These are phyloP conservation scores for Listrodromus nycthemerus DNA, from an alignment of 2,888 invertebrate species.

Conservation along the genomic window DNA sequence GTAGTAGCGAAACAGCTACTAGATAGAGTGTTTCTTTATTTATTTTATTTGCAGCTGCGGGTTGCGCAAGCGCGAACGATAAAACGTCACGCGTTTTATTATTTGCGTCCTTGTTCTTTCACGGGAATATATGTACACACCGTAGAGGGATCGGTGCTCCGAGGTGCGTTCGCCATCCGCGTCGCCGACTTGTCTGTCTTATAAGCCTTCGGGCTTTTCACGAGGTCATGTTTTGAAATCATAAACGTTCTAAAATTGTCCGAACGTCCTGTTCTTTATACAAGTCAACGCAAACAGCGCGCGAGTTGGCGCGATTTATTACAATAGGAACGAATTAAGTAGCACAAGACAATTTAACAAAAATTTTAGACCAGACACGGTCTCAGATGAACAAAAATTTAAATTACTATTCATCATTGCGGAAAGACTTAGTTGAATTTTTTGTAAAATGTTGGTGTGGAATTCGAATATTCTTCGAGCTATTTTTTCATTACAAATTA, in stretches of 20 bases:
- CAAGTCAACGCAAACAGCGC: slow-evolving; percentile 27
- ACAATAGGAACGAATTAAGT: neutral
- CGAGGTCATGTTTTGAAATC: slow-evolving; percentile 66
- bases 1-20: slow-evolving; percentile 29
- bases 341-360: neutral
- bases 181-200: slow-evolving; percentile 51
- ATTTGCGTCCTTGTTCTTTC: slow-evolving; percentile 73
- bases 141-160: slow-evolving; percentile 4
- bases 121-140: slow-evolving; percentile 34
- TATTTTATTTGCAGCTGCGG: slow-evolving; percentile 73
- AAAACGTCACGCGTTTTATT: slow-evolving; percentile 71
- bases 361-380: too few species aligned
- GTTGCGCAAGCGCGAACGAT: slow-evolving; percentile 69
- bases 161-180: slow-evolving; percentile 12
- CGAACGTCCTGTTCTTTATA: slow-evolving; percentile 65
- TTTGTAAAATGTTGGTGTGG: neutral
- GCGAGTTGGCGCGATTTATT: slow-evolving; percentile 2
- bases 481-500: too few species aligned
- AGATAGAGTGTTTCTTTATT: slow-evolving; percentile 67
- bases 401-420: too few species aligned
- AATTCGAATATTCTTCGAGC: neutral
- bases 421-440: too few species aligned
- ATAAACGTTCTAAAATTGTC: slow-evolving; percentile 64
- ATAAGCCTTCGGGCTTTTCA: slow-evolving; percentile 65
- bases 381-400: too few species aligned